Evolutionary conservation across 35 echinoderm and acorn worm genomes (phyloP).

Genomic region (Ophioderma brevispina): DNA sequence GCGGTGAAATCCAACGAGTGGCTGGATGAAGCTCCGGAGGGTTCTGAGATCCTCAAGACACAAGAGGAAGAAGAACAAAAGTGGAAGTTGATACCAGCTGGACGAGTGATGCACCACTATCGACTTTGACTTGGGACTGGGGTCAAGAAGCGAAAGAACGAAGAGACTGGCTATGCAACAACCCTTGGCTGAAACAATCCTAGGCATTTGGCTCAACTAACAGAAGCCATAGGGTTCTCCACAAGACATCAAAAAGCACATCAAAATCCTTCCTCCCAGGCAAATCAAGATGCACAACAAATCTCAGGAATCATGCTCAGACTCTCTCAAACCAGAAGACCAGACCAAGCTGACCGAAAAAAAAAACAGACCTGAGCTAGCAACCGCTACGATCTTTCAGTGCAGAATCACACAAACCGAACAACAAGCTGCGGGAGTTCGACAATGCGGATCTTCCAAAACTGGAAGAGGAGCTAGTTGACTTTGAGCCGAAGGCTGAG

Average conservation of each 20-base stretch:
- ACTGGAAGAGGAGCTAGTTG: conserved; percentile 72
- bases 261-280: conserved; percentile 86
- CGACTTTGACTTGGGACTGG: conserved; percentile 82
- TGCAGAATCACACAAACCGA: conserved; percentile 57
- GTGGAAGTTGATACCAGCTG: conserved; percentile 71
- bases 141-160: conserved; percentile 66
- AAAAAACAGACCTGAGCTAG: conserved; percentile 83
- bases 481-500: conserved; percentile 87
- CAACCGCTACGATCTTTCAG: conserved; percentile 77
- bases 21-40: conserved; percentile 78
- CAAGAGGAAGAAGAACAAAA: conserved; percentile 73
- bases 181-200: conserved; percentile 69
- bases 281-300: conserved; percentile 83
- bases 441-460: conserved; percentile 85
- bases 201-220: conserved; percentile 67
- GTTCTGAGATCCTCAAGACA: conserved; percentile 63
- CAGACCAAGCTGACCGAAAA: conserved; percentile 76
- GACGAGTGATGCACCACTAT: conserved; percentile 47
- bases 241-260: conserved; percentile 96
- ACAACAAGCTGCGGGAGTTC: conserved; percentile 83
- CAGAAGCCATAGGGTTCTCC: conserved; percentile 84
- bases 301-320: conserved; percentile 67
- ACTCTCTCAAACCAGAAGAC: conserved; percentile 74
- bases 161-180: conserved; percentile 74
- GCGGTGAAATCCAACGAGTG: conserved; percentile 86